Evolutionary conservation across 2,797 vertebrate species (phyloP).

Genomic region (Xenops minutus): DNA sequence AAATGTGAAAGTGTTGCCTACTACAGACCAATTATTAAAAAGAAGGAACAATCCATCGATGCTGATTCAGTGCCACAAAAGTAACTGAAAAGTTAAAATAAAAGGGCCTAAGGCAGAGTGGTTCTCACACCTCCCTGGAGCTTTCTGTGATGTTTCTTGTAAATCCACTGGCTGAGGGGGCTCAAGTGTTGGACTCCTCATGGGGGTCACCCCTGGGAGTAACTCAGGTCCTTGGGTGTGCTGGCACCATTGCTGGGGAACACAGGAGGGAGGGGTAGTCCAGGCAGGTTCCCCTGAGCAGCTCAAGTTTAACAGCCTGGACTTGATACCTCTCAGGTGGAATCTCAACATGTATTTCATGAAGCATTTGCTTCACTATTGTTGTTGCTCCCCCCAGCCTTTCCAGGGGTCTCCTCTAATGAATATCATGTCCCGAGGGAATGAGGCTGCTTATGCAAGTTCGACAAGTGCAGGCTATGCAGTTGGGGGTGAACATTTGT

Average conservation of each 20-base stretch:
- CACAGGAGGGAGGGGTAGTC: background rate
- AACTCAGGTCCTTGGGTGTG: background rate
- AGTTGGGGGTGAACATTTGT: too few relatives aligned
- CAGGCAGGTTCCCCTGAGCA: background rate
- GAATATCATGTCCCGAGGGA: background rate
- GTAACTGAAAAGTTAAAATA: background rate
- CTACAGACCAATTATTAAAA: too few relatives aligned
- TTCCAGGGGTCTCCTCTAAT: background rate
- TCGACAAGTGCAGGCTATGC: background rate
- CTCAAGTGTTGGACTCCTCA: background rate
- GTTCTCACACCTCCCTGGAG: too few relatives aligned
- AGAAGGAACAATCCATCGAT: accelerated
- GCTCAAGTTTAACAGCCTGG: background rate
- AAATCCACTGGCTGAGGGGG: background rate
- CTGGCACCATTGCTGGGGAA: background rate
- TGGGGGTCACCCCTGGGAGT: background rate
- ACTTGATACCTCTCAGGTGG: background rate
- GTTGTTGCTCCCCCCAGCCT: background rate
- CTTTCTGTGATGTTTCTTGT: background rate
- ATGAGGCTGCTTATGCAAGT: background rate
- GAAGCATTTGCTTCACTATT: background rate
- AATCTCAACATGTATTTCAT: background rate
- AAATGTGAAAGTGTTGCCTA: background rate
- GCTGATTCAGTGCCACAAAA: background rate
- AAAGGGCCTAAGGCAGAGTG: background rate